Evolutionary conservation across 2,797 vertebrate species (phyloP), one percentile per base, ranked within the genome.

Genomic region (Ctenopoma multispine): DNA sequence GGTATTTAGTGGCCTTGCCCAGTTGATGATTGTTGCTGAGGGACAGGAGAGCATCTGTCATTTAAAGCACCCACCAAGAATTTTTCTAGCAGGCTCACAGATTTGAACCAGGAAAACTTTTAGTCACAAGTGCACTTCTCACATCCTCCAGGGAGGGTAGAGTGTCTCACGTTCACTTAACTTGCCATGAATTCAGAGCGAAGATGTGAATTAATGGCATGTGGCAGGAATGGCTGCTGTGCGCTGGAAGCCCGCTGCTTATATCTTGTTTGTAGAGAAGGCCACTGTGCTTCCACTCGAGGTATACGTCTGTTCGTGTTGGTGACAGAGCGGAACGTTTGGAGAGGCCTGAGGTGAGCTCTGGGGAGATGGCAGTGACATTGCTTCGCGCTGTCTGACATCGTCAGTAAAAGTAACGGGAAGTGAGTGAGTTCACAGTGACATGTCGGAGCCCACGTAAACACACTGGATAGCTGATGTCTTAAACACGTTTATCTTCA

Each of bases 161-260:
- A 71, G 57, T 29, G 74, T 63, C 63, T 34, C 50, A 27, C n/a
- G 43, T 74, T 82, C 66, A 68, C 67, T 75, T 58, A 71, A 63
- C 65, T 79, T 49, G 74, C 74, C 77, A 47, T 55, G 72, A 7
- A 27, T 90, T 83, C 40, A 60, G 71, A 67, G 78, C 34, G 70
- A 70, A 84, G 63, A 69, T 75, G 75, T 86, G 81, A 89, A 53
- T 58, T 81, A 77, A 89, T 79, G 79, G 71, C 79, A 78, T 88
- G 63, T 90, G 89, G 82, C 87, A 88, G 77, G 74, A 79, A 60
- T 59, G 77, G 73, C 79, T 63, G 81, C 79, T 69, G 77, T 3
- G 2, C 49, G 48, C 59, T 68, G 77, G 69, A 79, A 66, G 80
- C 81, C 78, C 36, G n/a, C 72, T 80, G 79, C 77, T 84, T 44